Base-by-base conservation (phyloP, 2,797 vertebrate genomes). In the Fistularia commersonii region DNA sequence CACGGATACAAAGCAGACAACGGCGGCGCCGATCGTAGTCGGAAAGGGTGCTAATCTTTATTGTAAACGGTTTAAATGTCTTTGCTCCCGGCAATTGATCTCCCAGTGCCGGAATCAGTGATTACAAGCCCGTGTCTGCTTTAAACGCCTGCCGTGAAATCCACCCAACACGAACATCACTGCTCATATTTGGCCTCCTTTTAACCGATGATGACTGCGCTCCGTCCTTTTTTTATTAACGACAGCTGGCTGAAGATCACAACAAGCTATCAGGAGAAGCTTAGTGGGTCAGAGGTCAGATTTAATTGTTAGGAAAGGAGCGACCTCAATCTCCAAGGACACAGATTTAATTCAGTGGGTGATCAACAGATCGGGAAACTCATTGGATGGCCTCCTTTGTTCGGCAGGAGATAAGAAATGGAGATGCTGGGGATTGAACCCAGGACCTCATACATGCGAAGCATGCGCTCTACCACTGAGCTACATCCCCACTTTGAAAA, bases 41-140 rank as follows among this genome's bases (percentile, higher is more conserved):
- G 44, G 23, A 50, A 70, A 39, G 57, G 57, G 58, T 8, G 47
- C 48, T 39, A 33, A 42, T 44, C 11, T 61, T 51, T 38, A 13
- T 46, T 45, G 48, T 59, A 51, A 54, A 69, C 50, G 54, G 31
- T 15, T 8, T 46, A 54, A 67, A 69, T 69, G 23, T 66, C 64
- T 57, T 41, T 54, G 11, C 64, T 52, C 59, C 57, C 73, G 73
- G 66, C 56, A 70, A 55, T 63, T 70, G 62, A 60, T 71, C 64
- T 62, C 54, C 33, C 43, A 33, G 42, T 45, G 13, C 41, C 49
- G 60, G 49, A 61, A 60, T 33, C 61, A 59, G 39, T 35, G 37
- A 15, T 52, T 37, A 53, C 37, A 61, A 66, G 42, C 41, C 8
- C 32, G 6, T 51, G 54, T 50, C 52, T 52, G 50, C 39, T 51